Base-by-base conservation (phyloP, 2,797 vertebrate species). In the Pseudochaenichthys georgianus region DNA sequence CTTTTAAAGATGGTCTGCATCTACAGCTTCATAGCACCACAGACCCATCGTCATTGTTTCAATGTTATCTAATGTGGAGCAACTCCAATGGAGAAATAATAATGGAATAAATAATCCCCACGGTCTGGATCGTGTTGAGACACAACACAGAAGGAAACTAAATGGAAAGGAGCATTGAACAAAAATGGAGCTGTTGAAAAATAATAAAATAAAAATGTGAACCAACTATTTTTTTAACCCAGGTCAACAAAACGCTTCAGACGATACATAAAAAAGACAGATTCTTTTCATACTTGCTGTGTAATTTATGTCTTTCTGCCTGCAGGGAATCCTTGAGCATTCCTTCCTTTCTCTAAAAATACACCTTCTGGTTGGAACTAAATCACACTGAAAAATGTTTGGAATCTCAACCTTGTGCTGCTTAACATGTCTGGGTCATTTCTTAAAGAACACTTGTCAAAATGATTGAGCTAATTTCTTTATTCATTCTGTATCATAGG, bases 271-370 rank as follows among this genome's bases (percentile, higher is more conserved):
- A 52, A 84, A 48, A 15, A 75, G n/a, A 50, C 34, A 16, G 45
- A 54, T 64, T 70, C 48, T 68, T 80, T 55, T 31, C 21, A 60
- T 28, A 41, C 17, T 0, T 10, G 51, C 63, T 16, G 47, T 72
- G 72, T 78, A n/a, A 70, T 72, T 71, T 72, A 41, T 13, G 62
- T 79, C 28, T 50, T 50, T 42, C 69, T 50, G 64, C 55, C 48
- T 46, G 76, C 6, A 13, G 78, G 64, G 73, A 81, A 79, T 75
- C 81, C 73, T 81, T 77, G 9, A 83, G 53, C 64, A 66, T 76
- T 83, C 69, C 54, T 76, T 83, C 69, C 54, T 54, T 70, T 82
- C 19, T 65, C 63, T 75, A 82, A 80, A 86, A 73, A 80, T 79
- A 70, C 5, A 10, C 16, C 57, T 73, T 80, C 46, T 71, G 70